Evolutionary conservation across 2,113 vertebrate species (phyloP).

Genomic region (Narcine bancroftii): DNA sequence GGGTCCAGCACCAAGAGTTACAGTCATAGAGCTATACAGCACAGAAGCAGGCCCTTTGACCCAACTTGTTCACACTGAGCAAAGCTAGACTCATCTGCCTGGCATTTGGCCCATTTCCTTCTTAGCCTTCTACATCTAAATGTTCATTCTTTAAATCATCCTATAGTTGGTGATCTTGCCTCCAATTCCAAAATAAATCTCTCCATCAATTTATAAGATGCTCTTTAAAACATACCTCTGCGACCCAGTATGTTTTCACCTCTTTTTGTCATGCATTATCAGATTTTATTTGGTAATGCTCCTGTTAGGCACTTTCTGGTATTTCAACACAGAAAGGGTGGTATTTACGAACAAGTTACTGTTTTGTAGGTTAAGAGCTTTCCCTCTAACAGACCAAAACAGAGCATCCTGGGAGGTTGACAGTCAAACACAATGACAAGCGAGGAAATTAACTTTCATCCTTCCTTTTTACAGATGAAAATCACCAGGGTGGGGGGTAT

Average conservation of each 20-base stretch:
- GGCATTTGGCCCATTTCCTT: no score
- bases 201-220: background rate
- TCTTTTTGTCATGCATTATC: background rate
- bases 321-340: no score
- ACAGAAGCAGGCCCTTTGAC: no score
- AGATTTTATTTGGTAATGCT: background rate
- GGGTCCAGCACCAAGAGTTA: no score
- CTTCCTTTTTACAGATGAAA: background rate
- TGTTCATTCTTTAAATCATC: background rate
- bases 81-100: no score
- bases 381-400: background rate
- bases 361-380: background rate
- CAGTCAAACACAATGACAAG: slow-evolving; percentile 6
- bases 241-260: background rate
- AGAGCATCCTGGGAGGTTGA: background rate
- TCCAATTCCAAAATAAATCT: background rate
- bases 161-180: background rate
- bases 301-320: background rate
- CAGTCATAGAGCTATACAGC: no score
- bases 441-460: slow-evolving; percentile 24
- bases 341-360: background rate
- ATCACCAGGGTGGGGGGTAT: background rate
- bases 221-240: background rate
- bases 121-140: no score
- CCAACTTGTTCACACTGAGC: no score